Percentiles rank a stretch among this genome's conserved stretches.
Evolutionary conservation across 2,888 invertebrate species (phyloP).

Genomic region (Allolobophora icterica): DNA sequence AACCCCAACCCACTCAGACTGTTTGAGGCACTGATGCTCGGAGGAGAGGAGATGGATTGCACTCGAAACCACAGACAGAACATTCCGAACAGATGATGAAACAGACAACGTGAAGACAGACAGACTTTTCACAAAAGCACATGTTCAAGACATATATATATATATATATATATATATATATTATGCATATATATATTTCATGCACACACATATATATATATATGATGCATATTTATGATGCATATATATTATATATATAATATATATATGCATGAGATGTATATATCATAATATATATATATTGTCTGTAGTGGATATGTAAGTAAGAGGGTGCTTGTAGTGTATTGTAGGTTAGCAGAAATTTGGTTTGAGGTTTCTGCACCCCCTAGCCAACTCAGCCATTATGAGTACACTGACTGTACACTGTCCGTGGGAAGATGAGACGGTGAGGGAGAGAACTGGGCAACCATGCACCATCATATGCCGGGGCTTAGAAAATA

Average conservation of each 20-base stretch:
- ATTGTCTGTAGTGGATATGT: too few relatives aligned
- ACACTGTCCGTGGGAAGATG: too few relatives aligned
- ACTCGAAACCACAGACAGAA: not conserved
- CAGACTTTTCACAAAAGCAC: not conserved
- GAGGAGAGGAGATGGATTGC: not conserved
- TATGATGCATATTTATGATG: not conserved
- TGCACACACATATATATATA: not conserved
- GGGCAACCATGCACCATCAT: too few relatives aligned
- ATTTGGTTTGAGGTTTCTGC: too few relatives aligned
- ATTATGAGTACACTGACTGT: too few relatives aligned
- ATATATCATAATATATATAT: not conserved
- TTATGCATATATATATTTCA: too few relatives aligned
- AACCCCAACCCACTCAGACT: not conserved
- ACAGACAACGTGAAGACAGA: not conserved
- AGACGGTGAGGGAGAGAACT: too few relatives aligned
- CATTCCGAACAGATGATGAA: conserved; percentile 11
- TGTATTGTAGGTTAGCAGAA: too few relatives aligned
- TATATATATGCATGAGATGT: not conserved
- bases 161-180: not conserved
- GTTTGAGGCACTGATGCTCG: not conserved
- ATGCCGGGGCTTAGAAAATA: too few relatives aligned
- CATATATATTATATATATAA: not conserved
- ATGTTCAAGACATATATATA: not conserved
- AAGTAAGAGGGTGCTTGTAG: too few relatives aligned
- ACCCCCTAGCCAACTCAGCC: too few relatives aligned